Conservation (phyloP, 2,113 vertebrate genomes). For the Rhynchomys soricoides region DNA sequence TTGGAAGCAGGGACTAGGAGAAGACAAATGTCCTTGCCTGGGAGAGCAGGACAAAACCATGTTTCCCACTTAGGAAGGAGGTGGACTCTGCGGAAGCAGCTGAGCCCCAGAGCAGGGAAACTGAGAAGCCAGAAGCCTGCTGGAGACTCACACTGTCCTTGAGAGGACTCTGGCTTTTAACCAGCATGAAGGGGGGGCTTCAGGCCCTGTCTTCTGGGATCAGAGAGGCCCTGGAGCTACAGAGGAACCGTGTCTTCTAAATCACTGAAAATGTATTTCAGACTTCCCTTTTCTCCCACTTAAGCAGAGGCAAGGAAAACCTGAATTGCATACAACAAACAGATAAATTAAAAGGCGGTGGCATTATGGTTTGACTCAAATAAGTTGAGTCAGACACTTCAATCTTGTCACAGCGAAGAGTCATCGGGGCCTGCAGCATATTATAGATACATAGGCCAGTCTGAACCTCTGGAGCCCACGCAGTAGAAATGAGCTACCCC, state of each 20-base stretch:
- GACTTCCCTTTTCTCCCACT: not conserved
- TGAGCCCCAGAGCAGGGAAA: not conserved
- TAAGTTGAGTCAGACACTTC: too few species aligned
- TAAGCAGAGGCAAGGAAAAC: not conserved
- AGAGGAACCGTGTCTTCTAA: not conserved
- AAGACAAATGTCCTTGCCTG: not conserved
- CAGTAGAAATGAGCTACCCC: fast-evolving
- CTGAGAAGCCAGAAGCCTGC: not conserved
- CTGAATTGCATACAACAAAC: not conserved
- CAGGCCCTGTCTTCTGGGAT: not conserved
- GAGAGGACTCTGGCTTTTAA: not conserved
- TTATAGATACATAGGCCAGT: too few species aligned
- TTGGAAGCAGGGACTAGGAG: not conserved
- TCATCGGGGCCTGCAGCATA: not conserved
- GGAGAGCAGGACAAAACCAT: not conserved
- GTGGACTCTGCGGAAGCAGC: not conserved
- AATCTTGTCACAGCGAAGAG: too few species aligned
- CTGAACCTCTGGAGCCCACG: not conserved
- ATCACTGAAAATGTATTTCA: not conserved
- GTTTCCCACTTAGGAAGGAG: not conserved
- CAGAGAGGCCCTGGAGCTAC: not conserved
- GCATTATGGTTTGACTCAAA: not conserved
- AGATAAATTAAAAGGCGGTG: not conserved
- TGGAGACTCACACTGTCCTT: not conserved
- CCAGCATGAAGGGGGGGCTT: fast-evolving